These are phyloP conservation scores for Diorhabda sublineata DNA, from an alignment of 1,140 invertebrate genomes.

Conservation along the genomic window DNA sequence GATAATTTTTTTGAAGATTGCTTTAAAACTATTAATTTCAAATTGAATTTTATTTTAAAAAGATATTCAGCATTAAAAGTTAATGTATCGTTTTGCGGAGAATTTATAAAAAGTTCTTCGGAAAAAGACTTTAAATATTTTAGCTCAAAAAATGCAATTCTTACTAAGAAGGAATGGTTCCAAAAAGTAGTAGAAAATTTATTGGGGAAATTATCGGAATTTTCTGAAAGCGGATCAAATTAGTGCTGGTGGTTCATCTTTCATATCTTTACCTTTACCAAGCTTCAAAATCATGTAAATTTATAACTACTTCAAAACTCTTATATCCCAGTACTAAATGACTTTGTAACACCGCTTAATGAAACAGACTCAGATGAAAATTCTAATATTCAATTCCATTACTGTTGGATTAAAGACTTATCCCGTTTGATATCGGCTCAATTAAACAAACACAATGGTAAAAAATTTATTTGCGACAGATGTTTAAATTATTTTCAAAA, in stretches of 20 bases:
- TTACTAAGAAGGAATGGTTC: no score
- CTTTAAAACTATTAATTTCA: no score
- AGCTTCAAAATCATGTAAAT: constrained; percentile 9
- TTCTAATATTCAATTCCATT: background rate
- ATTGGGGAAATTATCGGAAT: constrained; percentile 18
- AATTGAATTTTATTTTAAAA: no score
- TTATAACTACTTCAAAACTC: constrained; percentile 10
- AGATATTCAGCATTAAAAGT: no score
- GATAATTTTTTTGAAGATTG: no score
- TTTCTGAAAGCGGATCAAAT: constrained; percentile 26
- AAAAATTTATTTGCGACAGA: constrained; percentile 31
- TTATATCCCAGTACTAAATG: background rate
- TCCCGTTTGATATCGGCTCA: constrained; percentile 22
- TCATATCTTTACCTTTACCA: constrained; percentile 1
- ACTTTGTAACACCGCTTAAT: no score
- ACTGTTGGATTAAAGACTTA: constrained; percentile 29
- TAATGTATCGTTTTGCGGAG: no score
- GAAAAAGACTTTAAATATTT: no score
- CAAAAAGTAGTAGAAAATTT: no score
- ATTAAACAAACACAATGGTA: constrained; percentile 18
- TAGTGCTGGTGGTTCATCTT: constrained; percentile 27
- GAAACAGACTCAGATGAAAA: background rate
- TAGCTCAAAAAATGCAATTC: no score
- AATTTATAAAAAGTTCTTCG: no score
- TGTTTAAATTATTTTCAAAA: constrained; percentile 31